Conservation (phyloP, 2,888 invertebrate species). For the Conomelus anceps region DNA sequence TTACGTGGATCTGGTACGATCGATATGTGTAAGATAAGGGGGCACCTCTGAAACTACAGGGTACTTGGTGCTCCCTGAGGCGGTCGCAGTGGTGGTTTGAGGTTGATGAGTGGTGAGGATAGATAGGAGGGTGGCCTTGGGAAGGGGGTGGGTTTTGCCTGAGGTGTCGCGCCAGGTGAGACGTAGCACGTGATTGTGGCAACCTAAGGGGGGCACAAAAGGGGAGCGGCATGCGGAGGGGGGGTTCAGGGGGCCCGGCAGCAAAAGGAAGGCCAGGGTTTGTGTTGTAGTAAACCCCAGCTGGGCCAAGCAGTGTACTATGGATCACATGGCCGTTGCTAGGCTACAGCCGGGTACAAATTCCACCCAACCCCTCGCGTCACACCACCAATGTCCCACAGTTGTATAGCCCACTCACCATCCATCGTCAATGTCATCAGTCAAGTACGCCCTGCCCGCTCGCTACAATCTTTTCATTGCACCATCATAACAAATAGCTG, state of each 20-base stretch:
- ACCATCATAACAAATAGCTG: slow-evolving; percentile 3
- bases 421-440: not conserved
- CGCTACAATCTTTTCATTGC: not conserved
- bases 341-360: not conserved
- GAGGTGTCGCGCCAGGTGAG: not conserved
- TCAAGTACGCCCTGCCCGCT: not conserved
- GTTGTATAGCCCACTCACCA: not conserved
- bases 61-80: not conserved
- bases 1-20: not conserved
- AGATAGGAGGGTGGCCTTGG: not conserved
- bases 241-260: not conserved
- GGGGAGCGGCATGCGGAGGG: not conserved
- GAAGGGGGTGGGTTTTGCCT: not conserved
- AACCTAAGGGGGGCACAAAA: too few species aligned
- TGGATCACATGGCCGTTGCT: slow-evolving; percentile 7
- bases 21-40: not conserved
- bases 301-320: not conserved
- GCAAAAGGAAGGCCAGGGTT: not conserved
- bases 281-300: slow-evolving; percentile 4
- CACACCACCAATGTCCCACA: not conserved
- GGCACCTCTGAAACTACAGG: not conserved
- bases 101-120: not conserved
- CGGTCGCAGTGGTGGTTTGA: not conserved
- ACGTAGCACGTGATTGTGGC: not conserved
- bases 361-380: not conserved